Conservation (phyloP, 2,113 vertebrate genomes). For the Charadrius vociferus region DNA sequence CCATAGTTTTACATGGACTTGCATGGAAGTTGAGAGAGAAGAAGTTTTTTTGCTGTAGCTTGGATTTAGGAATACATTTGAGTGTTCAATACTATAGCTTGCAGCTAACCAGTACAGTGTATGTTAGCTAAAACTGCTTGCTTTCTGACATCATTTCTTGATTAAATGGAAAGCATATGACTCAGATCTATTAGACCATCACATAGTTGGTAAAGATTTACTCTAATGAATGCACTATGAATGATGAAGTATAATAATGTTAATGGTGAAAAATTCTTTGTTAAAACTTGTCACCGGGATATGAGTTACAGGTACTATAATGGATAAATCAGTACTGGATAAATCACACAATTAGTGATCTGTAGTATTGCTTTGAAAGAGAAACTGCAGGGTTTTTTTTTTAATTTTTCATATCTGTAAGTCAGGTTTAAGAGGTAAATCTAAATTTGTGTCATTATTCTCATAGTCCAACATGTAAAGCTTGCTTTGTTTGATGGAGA, state of each 20-base stretch:
- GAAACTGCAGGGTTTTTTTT: not conserved
- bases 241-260: not conserved
- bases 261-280: not conserved
- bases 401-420: not conserved
- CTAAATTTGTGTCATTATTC: not conserved
- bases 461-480: not conserved
- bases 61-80: not conserved
- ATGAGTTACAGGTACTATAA: not conserved
- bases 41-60: not conserved
- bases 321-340: not conserved
- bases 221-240: not conserved
- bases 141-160: not conserved
- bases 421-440: not conserved
- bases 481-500: not conserved
- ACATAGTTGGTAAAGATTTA: not conserved
- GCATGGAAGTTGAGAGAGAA: not conserved
- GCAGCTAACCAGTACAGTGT: not conserved
- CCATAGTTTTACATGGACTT: not conserved
- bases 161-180: not conserved
- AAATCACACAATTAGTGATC: not conserved
- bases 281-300: not conserved
- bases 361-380: not conserved
- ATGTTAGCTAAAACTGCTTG: not conserved
- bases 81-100: not conserved
- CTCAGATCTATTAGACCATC: constrained; percentile 13